Evolutionary conservation across 1,140 invertebrate species (phyloP), one percentile per base, ranked within the genome.

Genomic region (Epicauta chinensis): DNA sequence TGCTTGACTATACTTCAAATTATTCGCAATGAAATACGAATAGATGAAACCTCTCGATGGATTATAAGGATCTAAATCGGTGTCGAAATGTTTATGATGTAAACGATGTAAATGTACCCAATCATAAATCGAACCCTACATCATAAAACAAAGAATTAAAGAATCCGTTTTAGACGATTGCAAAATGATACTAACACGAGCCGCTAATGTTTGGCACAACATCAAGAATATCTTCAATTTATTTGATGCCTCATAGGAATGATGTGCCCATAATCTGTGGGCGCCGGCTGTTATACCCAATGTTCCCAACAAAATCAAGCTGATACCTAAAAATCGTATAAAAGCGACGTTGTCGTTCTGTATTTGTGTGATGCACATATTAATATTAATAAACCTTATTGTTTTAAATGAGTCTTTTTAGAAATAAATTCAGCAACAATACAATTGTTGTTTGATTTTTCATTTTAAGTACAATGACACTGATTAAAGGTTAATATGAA

Each of bases 251-350:
- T 83, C 81, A 68, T 90, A 97, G 0, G 87, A 78, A 31, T 76
- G 68, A 71, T 98, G 95, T 0, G 91, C 81, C 92, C 93, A 98
- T 12, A 96, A 70, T 55, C 94, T 77, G 67, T 98, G 94, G 1
- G 88, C 85, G 1, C 94, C 93, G 31, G 84, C 83, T 1, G 93
- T 96, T 2, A 91, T 73, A 4, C 87, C 87, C 36, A 91, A 55
- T 2, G 75, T 77, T 4, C 76, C 79, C 5, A 87, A 58, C 1
- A 76, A 61, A 31, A 82, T 79, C 38, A 85, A 62, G 0, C 77
- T 46, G 0, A 79, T 3, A 43, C 76, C 86, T 89, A 60, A 39
- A 75, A 76, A 50, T 34, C n/a, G n/a, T n/a, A n/a, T n/a, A n/a
- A n/a, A n/a, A n/a, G n/a, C n/a, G n/a, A n/a, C n/a, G n/a, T n/a